Evolutionary conservation across 2,888 invertebrate genomes (phyloP).

Genomic region (Marronus borbonicus): DNA sequence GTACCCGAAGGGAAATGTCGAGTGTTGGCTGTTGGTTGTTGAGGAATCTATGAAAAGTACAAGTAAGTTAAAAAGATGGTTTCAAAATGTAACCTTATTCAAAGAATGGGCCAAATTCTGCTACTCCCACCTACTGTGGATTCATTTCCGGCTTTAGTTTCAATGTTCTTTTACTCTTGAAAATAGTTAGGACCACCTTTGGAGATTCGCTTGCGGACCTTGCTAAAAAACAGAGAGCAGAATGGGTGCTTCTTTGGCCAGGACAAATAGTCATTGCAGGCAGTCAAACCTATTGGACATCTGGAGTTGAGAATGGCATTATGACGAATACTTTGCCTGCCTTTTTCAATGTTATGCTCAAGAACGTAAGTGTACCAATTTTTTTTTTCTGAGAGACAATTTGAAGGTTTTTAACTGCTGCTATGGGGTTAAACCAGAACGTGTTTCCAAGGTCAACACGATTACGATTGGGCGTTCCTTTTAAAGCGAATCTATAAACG

Average conservation of each 20-base stretch:
- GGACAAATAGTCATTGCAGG: slow-evolving; percentile 86
- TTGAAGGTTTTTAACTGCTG: too few species aligned
- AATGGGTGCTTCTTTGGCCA: slow-evolving; percentile 86
- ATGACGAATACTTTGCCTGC: slow-evolving; percentile 70
- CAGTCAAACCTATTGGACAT: slow-evolving; percentile 84
- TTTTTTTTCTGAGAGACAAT: too few species aligned
- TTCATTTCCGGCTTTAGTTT: too few species aligned
- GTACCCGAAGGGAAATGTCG: slow-evolving; percentile 82
- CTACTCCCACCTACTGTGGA: too few species aligned
- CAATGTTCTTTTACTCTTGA: slow-evolving; percentile 23
- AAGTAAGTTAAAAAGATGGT: slow-evolving; percentile 63
- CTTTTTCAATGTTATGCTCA: slow-evolving; percentile 73
- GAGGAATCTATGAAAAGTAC: slow-evolving; percentile 82
- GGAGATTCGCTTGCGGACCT: slow-evolving; percentile 71
- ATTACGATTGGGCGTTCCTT: too few species aligned
- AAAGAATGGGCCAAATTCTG: too few species aligned
- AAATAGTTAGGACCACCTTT: slow-evolving; percentile 69
- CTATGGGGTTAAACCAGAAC: too few species aligned
- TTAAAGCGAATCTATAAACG: too few species aligned
- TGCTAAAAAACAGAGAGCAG: slow-evolving; percentile 68
- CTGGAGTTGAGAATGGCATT: slow-evolving; percentile 79
- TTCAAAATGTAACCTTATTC: too few species aligned
- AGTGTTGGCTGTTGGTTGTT: slow-evolving; percentile 81
- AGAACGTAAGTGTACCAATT: slow-evolving; percentile 68
- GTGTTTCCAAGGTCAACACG: too few species aligned